These are phyloP conservation scores for Neuroterus valhalla DNA, from an alignment of 1,140 invertebrate species.

Conservation along the genomic window DNA sequence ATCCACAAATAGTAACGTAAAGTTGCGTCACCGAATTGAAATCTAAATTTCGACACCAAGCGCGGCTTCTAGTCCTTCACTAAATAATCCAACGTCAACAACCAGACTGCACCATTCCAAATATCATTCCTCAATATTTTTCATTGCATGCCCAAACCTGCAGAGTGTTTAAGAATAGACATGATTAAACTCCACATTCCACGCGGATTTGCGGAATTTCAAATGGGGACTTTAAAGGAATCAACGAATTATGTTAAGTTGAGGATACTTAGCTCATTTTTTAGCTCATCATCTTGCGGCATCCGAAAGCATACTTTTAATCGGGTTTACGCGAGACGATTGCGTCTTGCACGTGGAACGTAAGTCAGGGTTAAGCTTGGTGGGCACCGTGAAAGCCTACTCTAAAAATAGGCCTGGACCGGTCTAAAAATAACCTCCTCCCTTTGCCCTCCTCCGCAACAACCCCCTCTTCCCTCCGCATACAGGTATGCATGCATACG, in stretches of 20 bases:
- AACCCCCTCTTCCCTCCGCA: conserved; percentile 33
- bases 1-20: not conserved
- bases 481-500: conserved; percentile 43
- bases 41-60: too few relatives aligned
- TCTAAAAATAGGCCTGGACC: conserved; percentile 60
- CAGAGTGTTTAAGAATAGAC: too few relatives aligned
- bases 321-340: conserved; percentile 51
- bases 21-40: too few relatives aligned
- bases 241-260: too few relatives aligned
- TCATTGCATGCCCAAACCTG: too few relatives aligned
- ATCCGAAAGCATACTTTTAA: conserved; percentile 29
- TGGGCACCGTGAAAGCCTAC: conserved; percentile 53
- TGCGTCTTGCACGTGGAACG: conserved; percentile 42
- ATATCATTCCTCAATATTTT: too few relatives aligned
- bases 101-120: too few relatives aligned
- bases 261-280: not conserved
- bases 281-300: not conserved
- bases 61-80: too few relatives aligned
- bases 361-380: conserved; percentile 57
- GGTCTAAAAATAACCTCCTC: conserved; percentile 54
- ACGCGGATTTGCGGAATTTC: too few relatives aligned
- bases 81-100: too few relatives aligned
- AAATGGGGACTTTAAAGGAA: too few relatives aligned
- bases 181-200: too few relatives aligned
- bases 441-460: conserved; percentile 8